phyloP scores from a whole-genome alignment of 1,140 invertebrate genomes.

The Ostrea denselamellosa region DNA sequence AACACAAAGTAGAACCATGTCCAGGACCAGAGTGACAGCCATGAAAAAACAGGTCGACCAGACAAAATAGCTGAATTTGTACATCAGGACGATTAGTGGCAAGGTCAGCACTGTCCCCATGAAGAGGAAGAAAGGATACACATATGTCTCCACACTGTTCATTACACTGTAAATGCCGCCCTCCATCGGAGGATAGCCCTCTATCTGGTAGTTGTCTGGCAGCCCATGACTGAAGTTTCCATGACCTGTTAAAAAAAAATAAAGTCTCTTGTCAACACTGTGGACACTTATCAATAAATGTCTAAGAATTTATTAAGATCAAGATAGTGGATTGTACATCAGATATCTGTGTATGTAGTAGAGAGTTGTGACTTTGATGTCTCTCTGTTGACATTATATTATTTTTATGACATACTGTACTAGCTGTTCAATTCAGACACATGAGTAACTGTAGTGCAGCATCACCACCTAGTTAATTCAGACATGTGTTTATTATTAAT shows the following conservation, averaged over 20 bases:
- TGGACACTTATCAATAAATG: too few relatives aligned
- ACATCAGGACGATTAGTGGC: slow-evolving; percentile 65
- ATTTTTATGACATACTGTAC: too few relatives aligned
- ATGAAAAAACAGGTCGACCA: slow-evolving; percentile 78
- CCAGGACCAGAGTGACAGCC: slow-evolving; percentile 67
- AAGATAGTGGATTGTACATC: too few relatives aligned
- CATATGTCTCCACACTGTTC: background rate
- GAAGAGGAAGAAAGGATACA: slow-evolving; percentile 67
- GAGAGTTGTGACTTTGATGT: too few relatives aligned
- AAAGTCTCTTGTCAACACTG: too few relatives aligned
- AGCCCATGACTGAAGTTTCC: background rate
- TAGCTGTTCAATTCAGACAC: too few relatives aligned
- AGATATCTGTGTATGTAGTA: too few relatives aligned
- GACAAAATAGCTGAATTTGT: slow-evolving; percentile 67
- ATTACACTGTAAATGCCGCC: background rate
- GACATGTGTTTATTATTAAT: too few relatives aligned
- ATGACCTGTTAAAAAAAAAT: background rate
- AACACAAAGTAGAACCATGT: slow-evolving; percentile 72
- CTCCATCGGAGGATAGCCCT: background rate
- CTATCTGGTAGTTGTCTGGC: background rate
- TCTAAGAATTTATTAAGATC: too few relatives aligned
- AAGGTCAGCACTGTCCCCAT: slow-evolving; percentile 73
- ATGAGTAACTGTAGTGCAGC: too few relatives aligned
- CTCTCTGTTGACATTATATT: too few relatives aligned
- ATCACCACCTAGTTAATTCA: too few relatives aligned